Evolutionary conservation across 2,113 vertebrate genomes (phyloP).

Genomic region (Paramisgurnus dabryanus): DNA sequence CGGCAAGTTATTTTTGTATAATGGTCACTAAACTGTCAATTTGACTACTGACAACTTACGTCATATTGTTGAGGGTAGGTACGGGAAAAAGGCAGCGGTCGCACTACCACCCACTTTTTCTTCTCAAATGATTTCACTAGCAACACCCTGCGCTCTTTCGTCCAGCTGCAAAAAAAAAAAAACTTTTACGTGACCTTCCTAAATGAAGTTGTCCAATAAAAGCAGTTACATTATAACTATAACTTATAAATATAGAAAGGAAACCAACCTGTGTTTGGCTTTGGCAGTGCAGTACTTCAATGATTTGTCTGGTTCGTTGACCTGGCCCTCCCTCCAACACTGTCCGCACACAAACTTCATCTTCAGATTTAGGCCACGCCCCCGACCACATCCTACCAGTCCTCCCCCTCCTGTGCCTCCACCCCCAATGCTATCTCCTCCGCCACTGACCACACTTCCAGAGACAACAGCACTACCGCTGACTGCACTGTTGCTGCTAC

Average conservation of each 20-base stretch:
- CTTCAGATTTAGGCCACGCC: constrained; percentile 81
- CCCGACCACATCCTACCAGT: constrained; percentile 60
- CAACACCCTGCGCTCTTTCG: constrained; percentile 91
- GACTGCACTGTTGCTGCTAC: constrained; percentile 54
- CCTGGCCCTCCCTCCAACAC: constrained; percentile 95
- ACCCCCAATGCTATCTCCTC: constrained; percentile 60
- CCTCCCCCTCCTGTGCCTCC: constrained; percentile 63
- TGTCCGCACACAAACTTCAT: constrained; percentile 99
- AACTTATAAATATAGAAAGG: not conserved
- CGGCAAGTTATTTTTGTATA: no score
- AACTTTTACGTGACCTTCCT: not conserved
- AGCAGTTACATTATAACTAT: not conserved
- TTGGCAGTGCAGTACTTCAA: constrained; percentile 98
- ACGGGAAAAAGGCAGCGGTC: constrained; percentile 91
- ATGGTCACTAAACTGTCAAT: no score
- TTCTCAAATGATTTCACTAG: constrained; percentile 97
- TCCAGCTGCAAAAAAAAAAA: constrained; percentile 80
- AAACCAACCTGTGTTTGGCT: constrained; percentile 88
- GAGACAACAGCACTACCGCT: constrained; percentile 48
- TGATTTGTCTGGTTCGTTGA: constrained; percentile 95
- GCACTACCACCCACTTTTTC: constrained; percentile 96
- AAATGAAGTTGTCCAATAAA: not conserved
- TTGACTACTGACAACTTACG: constrained; percentile 71
- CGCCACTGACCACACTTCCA: constrained; percentile 62
- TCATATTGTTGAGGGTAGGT: constrained; percentile 97